Evolutionary conservation across 1,140 invertebrate species (phyloP).

Genomic region (Eufriesea mexicana): DNA sequence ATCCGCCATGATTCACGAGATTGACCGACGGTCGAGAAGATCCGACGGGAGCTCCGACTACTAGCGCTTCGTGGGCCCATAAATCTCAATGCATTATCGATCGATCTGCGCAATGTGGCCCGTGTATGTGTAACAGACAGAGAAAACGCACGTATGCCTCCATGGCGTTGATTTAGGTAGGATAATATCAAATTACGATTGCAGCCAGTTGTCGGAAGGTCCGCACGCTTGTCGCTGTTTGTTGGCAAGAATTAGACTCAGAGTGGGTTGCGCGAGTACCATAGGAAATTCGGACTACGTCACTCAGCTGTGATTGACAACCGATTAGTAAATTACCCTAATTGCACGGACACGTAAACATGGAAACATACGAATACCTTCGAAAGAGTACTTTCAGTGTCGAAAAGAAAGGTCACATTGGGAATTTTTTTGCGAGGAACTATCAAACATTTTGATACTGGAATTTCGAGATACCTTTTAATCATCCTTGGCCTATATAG

Average conservation of each 20-base stretch:
- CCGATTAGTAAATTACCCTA: too few relatives aligned
- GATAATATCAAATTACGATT: conserved; percentile 69
- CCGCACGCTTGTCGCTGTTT: neutral
- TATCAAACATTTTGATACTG: too few relatives aligned
- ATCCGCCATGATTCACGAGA: conserved; percentile 67
- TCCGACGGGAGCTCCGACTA: conserved; percentile 60
- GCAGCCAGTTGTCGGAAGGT: conserved; percentile 36
- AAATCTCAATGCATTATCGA: conserved; percentile 70
- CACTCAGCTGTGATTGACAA: too few relatives aligned
- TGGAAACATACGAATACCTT: too few relatives aligned
- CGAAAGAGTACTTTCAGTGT: too few relatives aligned
- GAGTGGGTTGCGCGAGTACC: neutral
- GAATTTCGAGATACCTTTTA: too few relatives aligned
- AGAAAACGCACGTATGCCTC: conserved; percentile 46
- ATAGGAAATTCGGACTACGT: too few relatives aligned
- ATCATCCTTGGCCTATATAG: too few relatives aligned
- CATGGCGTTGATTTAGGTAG: conserved; percentile 61
- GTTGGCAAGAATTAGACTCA: neutral
- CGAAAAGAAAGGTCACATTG: too few relatives aligned
- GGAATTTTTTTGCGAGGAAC: too few relatives aligned
- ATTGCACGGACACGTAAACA: too few relatives aligned
- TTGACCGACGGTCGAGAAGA: conserved; percentile 66
- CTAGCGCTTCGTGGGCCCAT: conserved; percentile 63
- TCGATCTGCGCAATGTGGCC: conserved; percentile 39
- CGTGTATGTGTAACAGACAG: conserved; percentile 28